Evolutionary conservation across 2,888 invertebrate species (phyloP).

Genomic region (Chymomyza procnemis): DNA sequence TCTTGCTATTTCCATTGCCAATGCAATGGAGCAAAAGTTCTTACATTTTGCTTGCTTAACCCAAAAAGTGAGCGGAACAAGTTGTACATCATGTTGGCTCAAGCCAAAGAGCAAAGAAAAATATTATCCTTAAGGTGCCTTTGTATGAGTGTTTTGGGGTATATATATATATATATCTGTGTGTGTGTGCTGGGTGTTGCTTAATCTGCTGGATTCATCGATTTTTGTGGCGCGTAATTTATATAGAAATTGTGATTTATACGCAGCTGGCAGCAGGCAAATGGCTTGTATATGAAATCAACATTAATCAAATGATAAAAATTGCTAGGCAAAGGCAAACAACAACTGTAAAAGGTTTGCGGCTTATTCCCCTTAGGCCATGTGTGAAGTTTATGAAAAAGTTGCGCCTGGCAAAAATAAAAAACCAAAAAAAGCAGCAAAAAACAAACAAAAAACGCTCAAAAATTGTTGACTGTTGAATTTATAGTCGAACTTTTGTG

Average conservation of each 20-base stretch:
- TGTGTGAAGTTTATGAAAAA: slow-evolving; percentile 61
- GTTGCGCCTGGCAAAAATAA: slow-evolving; percentile 44
- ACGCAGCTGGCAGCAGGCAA: slow-evolving; percentile 34
- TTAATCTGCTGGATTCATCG: slow-evolving; percentile 6
- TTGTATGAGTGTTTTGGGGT: not conserved
- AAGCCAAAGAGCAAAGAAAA: slow-evolving; percentile 1
- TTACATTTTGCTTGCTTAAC: slow-evolving; percentile 6
- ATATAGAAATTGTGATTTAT: slow-evolving; percentile 46
- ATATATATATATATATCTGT: too few species aligned
- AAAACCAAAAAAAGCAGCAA: slow-evolving; percentile 43
- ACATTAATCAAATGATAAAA: slow-evolving; percentile 59
- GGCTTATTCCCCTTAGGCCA: slow-evolving; percentile 17
- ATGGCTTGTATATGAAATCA: slow-evolving; percentile 52
- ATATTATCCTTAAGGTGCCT: slow-evolving; percentile 4
- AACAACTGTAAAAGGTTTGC: not conserved
- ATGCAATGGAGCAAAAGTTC: slow-evolving; percentile 19
- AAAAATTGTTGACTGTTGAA: slow-evolving; percentile 35
- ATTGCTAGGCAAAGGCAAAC: slow-evolving; percentile 21
- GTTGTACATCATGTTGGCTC: slow-evolving; percentile 1
- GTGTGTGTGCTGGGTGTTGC: not conserved
- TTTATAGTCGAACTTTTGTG: slow-evolving; percentile 64
- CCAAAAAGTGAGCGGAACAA: slow-evolving; percentile 13
- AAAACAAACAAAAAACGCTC: not conserved
- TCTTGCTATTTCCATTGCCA: slow-evolving; percentile 9
- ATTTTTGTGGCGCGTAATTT: slow-evolving; percentile 7